phyloP scores from a whole-genome alignment of 1,140 invertebrate species.

The Camponotus pennsylvanicus region DNA sequence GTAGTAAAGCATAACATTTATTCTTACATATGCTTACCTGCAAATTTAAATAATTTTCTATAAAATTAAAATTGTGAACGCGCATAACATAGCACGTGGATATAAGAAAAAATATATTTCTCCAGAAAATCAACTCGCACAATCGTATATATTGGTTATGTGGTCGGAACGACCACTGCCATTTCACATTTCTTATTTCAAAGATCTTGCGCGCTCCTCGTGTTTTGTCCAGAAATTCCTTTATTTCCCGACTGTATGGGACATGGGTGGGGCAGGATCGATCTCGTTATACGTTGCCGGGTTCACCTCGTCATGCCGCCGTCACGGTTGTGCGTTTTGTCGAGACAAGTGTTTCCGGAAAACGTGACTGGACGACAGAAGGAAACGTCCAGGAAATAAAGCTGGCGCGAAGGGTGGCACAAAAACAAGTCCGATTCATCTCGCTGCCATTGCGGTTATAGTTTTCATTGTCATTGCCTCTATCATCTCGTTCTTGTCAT shows the following conservation, averaged over 20 bases:
- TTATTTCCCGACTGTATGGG: slow-evolving; percentile 55
- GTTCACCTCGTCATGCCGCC: slow-evolving; percentile 46
- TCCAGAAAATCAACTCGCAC: not conserved
- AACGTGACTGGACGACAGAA: slow-evolving; percentile 72
- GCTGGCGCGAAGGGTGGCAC: slow-evolving; percentile 13
- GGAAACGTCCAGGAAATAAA: slow-evolving; percentile 67
- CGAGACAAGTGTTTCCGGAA: slow-evolving; percentile 62
- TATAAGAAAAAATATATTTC: not conserved
- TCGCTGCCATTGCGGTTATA: not conserved
- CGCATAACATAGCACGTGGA: not conserved
- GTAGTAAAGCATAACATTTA: not conserved
- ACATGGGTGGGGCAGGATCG: slow-evolving; percentile 37
- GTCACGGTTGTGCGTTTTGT: slow-evolving; percentile 61
- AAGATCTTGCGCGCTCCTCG: not conserved
- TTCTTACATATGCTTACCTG: not conserved
- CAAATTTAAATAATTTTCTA: not conserved
- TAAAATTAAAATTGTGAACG: not conserved
- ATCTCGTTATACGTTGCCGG: slow-evolving; percentile 49
- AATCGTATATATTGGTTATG: not conserved
- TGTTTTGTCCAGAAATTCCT: slow-evolving; percentile 47
- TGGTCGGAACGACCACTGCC: not conserved
- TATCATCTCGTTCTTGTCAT: not conserved
- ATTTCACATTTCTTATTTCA: slow-evolving; percentile 33
- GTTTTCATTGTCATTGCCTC: not conserved
- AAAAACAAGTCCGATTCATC: slow-evolving; percentile 53